phyloP scores from a whole-genome alignment of 2,797 vertebrate genomes.

The Macropodus opercularis region DNA sequence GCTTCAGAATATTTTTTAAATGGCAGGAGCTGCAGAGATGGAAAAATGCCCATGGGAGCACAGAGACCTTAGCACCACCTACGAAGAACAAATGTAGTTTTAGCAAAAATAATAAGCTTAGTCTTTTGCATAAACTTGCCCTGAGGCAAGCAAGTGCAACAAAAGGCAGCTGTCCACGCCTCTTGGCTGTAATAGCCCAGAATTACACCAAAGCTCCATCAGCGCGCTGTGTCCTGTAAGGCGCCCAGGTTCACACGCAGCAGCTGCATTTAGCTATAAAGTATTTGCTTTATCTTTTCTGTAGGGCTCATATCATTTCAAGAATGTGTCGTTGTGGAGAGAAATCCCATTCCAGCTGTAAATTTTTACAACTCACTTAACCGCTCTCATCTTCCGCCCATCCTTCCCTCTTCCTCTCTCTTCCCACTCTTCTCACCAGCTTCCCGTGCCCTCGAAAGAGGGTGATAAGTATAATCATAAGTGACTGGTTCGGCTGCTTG shows the following conservation, averaged over 20 bases:
- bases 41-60: conserved; percentile 48
- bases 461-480: conserved; percentile 71
- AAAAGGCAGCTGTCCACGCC: conserved; percentile 39
- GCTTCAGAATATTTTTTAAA: conserved; percentile 51
- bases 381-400: conserved; percentile 26
- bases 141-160: conserved; percentile 43
- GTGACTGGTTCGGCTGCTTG: conserved; percentile 71
- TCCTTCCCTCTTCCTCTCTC: conserved; percentile 12
- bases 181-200: conserved; percentile 49
- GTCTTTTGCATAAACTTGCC: conserved; percentile 64
- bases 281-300: conserved; percentile 63
- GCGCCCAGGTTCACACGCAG: conserved; percentile 37
- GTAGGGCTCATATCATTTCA: conserved; percentile 51
- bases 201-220: conserved; percentile 44
- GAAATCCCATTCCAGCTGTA: conserved; percentile 61
- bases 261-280: conserved; percentile 44
- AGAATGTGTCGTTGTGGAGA: conserved; percentile 44
- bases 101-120: conserved; percentile 51
- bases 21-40: conserved; percentile 38
- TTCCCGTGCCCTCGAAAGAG: conserved; percentile 55
- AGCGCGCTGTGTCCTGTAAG: conserved; percentile 34
- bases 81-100: conserved; percentile 64
- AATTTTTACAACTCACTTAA: conserved; percentile 65
- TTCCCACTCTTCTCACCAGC: conserved; percentile 44
- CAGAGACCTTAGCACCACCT: conserved; percentile 65